Conservation (phyloP, 1,140 invertebrate species). For the Hermetia illucens region DNA sequence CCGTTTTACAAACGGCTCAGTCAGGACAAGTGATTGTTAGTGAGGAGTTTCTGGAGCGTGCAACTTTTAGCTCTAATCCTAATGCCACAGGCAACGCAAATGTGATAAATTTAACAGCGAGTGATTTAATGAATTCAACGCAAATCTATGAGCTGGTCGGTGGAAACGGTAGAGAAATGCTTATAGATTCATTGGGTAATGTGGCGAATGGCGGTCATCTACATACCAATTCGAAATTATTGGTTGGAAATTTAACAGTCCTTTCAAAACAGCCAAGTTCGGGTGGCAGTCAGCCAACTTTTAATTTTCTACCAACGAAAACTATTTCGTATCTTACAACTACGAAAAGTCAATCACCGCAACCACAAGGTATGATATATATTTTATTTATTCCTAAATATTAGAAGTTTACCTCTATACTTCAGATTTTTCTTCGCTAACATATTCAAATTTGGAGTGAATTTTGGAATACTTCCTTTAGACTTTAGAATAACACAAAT, state of each 20-base stretch:
- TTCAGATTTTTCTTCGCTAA: too few species aligned
- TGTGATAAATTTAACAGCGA: neutral
- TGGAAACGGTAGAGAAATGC: slow-evolving; percentile 23
- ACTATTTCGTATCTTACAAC: too few species aligned
- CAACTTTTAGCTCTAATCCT: neutral
- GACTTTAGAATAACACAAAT: too few species aligned
- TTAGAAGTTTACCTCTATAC: too few species aligned
- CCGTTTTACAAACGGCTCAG: too few species aligned
- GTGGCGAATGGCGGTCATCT: slow-evolving; percentile 5
- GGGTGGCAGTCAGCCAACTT: slow-evolving; percentile 2
- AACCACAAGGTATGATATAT: too few species aligned
- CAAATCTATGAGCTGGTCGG: slow-evolving; percentile 27
- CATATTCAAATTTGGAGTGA: too few species aligned
- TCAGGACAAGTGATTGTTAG: slow-evolving; percentile 3
- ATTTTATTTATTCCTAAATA: too few species aligned
- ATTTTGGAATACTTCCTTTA: too few species aligned
- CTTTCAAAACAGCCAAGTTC: slow-evolving; percentile 19
- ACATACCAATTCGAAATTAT: slow-evolving; percentile 15
- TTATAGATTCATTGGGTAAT: slow-evolving; percentile 13
- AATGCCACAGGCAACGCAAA: slow-evolving; percentile 1
- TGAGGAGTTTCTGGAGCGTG: slow-evolving; percentile 1
- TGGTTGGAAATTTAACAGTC: slow-evolving; percentile 27
- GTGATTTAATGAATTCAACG: slow-evolving; percentile 19
- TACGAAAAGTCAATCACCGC: slow-evolving; percentile 9
- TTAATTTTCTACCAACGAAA: too few species aligned